Evolutionary conservation across 2,888 invertebrate species (phyloP), one percentile per base, ranked within the genome.

Genomic region (Lamellibrachia satsuma): DNA sequence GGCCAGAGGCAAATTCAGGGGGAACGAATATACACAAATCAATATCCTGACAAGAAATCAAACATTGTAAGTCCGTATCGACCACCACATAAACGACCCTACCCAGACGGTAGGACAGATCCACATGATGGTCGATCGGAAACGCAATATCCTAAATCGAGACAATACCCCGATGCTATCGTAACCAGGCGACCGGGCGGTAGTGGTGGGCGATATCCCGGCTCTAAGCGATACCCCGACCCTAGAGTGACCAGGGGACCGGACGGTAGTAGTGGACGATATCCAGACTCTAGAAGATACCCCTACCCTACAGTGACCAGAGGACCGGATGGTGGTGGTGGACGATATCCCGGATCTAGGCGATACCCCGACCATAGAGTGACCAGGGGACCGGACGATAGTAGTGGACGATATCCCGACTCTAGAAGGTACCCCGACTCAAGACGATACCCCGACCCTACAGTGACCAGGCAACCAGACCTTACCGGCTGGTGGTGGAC

Each of bases 401-500:
- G 39, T 39, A 1, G 39, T 39, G 39, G 39, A 39, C 39, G 39
- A 39, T 39, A 39, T 39, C 39, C 39, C 39, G 39, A 39, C 39
- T 39, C 39, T 39, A 39, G 39, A 39, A 39, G 39, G 1, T 39
- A 39, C 39, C 0, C 39, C 39, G 39, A 39, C 39, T 39, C 39
- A 39, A 39, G 39, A 39, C 39, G 75, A n/a, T 75, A 75, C 22
- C 75, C 75, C 15, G 75, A 75, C 75, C 6, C 75, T 39, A 39
- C 39, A 39, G 39, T 39, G 39, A 39, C 39, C 22, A 75, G 75
- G n/a, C 75, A 22, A 22, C 2, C 75, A 6, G 75, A 11, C 22
- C 75, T 75, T 15, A 75, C 75, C 75, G 75, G 75, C 15, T 75
- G 75, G 75, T 75, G 75, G 75, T 75, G 75, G 75, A 75, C 75